Conservation (phyloP, 2,797 vertebrate genomes). For the Tokudaia muenninki region DNA sequence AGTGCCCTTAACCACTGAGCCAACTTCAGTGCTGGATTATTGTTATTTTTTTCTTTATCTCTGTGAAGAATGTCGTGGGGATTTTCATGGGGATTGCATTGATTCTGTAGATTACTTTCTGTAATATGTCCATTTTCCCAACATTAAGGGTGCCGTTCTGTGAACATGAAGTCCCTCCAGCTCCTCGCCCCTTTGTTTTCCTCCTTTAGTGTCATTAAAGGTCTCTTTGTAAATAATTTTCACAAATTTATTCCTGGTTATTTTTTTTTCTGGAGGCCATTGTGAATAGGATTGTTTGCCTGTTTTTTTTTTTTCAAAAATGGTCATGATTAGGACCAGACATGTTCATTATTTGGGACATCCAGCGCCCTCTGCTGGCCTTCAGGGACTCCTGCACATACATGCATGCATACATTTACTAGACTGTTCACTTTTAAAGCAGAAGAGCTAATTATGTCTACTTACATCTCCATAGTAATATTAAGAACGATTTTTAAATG, state of each 20-base stretch:
- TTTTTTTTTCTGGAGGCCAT: neutral
- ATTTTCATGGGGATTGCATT: neutral
- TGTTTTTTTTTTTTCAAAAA: neutral
- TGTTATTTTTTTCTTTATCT: neutral
- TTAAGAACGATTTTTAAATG: neutral
- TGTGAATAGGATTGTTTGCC: neutral
- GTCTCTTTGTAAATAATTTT: neutral
- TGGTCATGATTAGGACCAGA: neutral
- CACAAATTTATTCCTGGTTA: neutral
- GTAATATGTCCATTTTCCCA: neutral
- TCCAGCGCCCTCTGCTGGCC: neutral
- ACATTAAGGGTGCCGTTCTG: rapidly evolving
- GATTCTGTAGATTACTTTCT: neutral
- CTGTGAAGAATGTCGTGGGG: neutral
- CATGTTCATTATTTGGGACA: neutral
- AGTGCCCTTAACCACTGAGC: too few species aligned
- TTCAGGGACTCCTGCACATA: neutral
- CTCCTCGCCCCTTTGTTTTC: neutral
- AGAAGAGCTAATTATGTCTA: neutral
- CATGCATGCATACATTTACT: neutral
- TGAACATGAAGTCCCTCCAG: neutral
- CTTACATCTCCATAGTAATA: neutral
- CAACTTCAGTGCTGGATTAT: neutral
- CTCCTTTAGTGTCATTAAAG: neutral
- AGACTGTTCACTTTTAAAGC: neutral